Conservation (phyloP, 2,888 invertebrate genomes). For the Bellardia bayeri region DNA sequence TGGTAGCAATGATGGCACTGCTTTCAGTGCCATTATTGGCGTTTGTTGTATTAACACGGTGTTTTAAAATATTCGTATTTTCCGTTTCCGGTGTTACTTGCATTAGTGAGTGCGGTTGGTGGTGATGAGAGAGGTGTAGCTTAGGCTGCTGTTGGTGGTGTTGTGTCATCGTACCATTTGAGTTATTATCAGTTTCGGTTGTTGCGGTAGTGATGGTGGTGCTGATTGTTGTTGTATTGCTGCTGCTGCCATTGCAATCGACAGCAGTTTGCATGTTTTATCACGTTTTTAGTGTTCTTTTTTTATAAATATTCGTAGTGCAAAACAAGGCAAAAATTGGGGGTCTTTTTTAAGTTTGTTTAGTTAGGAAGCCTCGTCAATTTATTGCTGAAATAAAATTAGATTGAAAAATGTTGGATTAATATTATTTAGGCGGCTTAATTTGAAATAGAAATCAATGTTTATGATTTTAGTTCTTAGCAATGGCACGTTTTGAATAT, state of each 20-base stretch:
- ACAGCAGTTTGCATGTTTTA: slow-evolving; percentile 78
- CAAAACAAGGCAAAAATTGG: slow-evolving; percentile 58
- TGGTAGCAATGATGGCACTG: slow-evolving; percentile 61
- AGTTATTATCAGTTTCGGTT: slow-evolving; percentile 65
- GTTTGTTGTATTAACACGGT: slow-evolving; percentile 65
- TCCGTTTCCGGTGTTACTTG: slow-evolving; percentile 46
- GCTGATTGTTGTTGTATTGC: slow-evolving; percentile 72
- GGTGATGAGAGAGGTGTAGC: slow-evolving; percentile 38
- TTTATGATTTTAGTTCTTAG: background rate
- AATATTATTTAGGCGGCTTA: background rate
- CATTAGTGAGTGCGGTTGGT: slow-evolving; percentile 44
- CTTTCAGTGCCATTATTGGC: slow-evolving; percentile 40
- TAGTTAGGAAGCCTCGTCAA: slow-evolving; percentile 23
- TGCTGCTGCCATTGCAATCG: slow-evolving; percentile 77
- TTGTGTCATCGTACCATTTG: slow-evolving; percentile 71
- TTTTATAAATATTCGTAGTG: slow-evolving; percentile 22
- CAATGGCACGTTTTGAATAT: too few relatives aligned
- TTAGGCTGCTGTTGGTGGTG: slow-evolving; percentile 62
- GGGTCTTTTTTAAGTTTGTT: slow-evolving; percentile 5
- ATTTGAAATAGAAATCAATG: background rate
- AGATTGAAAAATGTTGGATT: background rate
- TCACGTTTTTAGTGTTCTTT: slow-evolving; percentile 50
- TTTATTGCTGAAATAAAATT: slow-evolving; percentile 27
- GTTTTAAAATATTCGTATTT: slow-evolving; percentile 76
- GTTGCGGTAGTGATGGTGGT: slow-evolving; percentile 67